Evolutionary conservation across 2,113 vertebrate genomes (phyloP), one percentile per base, ranked within the genome.

Genomic region (Natator depressus): DNA sequence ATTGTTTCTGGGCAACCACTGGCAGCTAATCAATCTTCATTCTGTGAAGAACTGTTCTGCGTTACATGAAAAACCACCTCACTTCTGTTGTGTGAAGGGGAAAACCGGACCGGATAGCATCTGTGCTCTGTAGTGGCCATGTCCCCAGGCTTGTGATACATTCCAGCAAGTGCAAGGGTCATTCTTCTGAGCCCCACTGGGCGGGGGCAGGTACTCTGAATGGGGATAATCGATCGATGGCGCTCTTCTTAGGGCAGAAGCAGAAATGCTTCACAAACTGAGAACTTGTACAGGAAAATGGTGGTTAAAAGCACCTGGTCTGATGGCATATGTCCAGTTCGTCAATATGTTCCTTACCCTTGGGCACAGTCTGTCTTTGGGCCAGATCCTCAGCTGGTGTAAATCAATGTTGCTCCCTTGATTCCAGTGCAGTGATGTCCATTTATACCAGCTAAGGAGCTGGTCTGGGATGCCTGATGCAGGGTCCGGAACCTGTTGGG

Each of bases 11-110:
- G 96, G 96, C 95, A 97, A 95, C 97, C 95, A 90, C 93, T 97
- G 96, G 94, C 96, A 96, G 97, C 97, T 97, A 97, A 97, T 97
- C 97, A 97, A 97, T 97, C 96, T 97, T 97, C 96, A 96, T 95
- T 97, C 96, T 92, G 90, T 80, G 96, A 89, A 90, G 95, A 97
- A 97, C 95, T 0, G 93, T 97, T 97, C 97, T 93, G 95, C 90
- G 96, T 96, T 97, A 96, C 95, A 97, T 83, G 10, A 97, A 97
- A 97, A 96, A 20, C 95, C 96, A 97, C 96, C 97, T 97, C 96
- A 96, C 89, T 97, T 97, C 97, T 97, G 90, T 95, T 90, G 93
- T 94, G 97, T 90, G 89, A 91, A 94, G 94, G 96, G 95, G 91
- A 94, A 95, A 96, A 90, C 90, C 95, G 89, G 90, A 94, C 95